Percentiles rank a stretch among this genome's conserved stretches.
Conservation (phyloP, 2,888 invertebrate genomes). For the Azorinus chamasolen region DNA sequence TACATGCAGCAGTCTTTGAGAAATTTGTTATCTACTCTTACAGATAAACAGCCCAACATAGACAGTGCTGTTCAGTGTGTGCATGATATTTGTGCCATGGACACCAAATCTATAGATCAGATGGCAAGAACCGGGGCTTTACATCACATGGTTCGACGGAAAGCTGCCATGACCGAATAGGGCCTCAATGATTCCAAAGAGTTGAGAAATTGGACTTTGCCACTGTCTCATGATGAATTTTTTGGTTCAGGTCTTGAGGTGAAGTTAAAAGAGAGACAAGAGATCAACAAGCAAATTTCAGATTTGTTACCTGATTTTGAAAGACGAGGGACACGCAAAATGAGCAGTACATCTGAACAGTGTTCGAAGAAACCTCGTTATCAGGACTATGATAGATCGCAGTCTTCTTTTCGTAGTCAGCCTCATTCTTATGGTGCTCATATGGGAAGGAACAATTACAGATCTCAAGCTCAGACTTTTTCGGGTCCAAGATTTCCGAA, state of each 20-base stretch:
- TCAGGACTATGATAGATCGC: no score
- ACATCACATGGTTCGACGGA: constrained; percentile 30
- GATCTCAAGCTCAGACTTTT: not conserved
- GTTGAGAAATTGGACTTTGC: constrained; percentile 24
- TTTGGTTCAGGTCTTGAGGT: constrained; percentile 35
- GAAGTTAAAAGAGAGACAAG: constrained; percentile 16
- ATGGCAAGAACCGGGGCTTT: constrained; percentile 37
- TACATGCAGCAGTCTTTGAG: constrained; percentile 34
- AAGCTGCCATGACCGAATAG: constrained; percentile 37
- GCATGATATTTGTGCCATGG: constrained; percentile 49
- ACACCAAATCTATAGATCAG: constrained; percentile 39
- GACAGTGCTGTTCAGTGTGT: constrained; percentile 36
- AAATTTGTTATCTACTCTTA: constrained; percentile 6
- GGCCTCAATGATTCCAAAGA: constrained; percentile 42
- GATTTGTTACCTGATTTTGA: not conserved
- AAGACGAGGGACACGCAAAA: constrained; percentile 18
- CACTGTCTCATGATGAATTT: constrained; percentile 34
- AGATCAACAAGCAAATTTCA: not conserved
- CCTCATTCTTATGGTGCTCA: no score
- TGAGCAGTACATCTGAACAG: constrained; percentile 7
- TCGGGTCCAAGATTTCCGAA: not conserved
- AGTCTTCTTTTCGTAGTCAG: no score
- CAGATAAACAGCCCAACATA: constrained; percentile 18
- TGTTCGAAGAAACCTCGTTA: not conserved
- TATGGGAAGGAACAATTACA: not conserved